Evolutionary conservation across 2,113 vertebrate species (phyloP).

Genomic region (Austrofundulus limnaeus): DNA sequence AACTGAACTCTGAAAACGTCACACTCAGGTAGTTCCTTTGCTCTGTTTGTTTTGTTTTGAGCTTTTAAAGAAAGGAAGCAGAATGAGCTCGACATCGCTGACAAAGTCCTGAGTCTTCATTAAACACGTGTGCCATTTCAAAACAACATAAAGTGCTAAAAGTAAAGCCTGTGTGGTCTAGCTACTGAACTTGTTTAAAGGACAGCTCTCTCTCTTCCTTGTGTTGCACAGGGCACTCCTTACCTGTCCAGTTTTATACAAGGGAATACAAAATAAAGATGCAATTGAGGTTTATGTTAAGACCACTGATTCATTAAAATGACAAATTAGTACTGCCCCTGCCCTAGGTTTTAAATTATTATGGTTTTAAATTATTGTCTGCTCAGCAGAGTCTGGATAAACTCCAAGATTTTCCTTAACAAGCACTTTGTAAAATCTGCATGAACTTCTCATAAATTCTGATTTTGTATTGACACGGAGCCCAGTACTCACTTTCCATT

Average conservation of each 20-base stretch:
- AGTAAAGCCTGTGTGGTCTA: slow-evolving; percentile 10
- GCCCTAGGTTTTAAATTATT: too few species aligned
- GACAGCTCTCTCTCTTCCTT: slow-evolving; percentile 38
- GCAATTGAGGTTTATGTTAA: background rate
- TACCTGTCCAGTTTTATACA: background rate
- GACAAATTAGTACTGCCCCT: background rate
- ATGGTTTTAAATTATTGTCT: background rate
- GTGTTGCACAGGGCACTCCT: background rate
- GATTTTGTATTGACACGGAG: too few species aligned
- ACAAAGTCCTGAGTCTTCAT: slow-evolving; percentile 67
- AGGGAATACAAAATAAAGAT: slow-evolving; percentile 45
- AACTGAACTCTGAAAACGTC: slow-evolving; percentile 2
- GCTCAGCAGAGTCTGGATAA: too few species aligned
- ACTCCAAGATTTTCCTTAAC: too few species aligned
- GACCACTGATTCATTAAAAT: slow-evolving; percentile 2
- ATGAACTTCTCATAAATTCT: too few species aligned
- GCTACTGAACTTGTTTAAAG: slow-evolving; percentile 59
- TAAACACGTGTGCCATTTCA: slow-evolving; percentile 41
- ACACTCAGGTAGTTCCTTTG: background rate
- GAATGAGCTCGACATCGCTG: slow-evolving; percentile 31
- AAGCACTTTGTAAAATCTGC: too few species aligned
- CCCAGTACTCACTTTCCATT: too few species aligned
- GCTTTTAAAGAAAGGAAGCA: slow-evolving; percentile 33
- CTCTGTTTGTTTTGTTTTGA: slow-evolving; percentile 30
- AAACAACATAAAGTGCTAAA: slow-evolving; percentile 55